Percentiles rank a stretch among this genome's conserved stretches.
Conservation (phyloP, 30 jellyfish, hydroid and myxozoan species). For the Hydractinia echinata region DNA sequence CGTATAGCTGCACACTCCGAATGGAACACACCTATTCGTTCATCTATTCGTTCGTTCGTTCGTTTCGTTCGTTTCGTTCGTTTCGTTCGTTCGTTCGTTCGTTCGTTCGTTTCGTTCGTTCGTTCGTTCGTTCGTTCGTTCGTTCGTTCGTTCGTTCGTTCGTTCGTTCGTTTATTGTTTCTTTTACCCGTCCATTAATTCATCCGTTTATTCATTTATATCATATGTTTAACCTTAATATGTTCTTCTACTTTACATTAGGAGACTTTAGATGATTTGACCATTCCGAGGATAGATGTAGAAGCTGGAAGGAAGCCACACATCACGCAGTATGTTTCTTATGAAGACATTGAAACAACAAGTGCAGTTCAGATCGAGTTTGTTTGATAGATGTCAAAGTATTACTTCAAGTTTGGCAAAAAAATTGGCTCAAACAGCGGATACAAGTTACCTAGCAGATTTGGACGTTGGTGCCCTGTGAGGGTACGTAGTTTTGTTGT, state of each 20-base stretch:
- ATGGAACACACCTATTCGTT: too few relatives aligned
- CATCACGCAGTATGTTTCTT: conserved; percentile 63
- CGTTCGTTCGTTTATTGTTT: too few relatives aligned
- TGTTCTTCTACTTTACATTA: conserved; percentile 4
- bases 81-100: too few relatives aligned
- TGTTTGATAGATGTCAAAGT: conserved; percentile 77
- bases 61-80: too few relatives aligned
- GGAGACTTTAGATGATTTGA: conserved; percentile 73
- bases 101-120: too few relatives aligned
- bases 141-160: too few relatives aligned
- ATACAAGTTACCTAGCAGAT: conserved; percentile 69
- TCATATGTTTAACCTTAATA: not conserved
- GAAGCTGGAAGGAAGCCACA: conserved; percentile 74
- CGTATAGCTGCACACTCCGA: too few relatives aligned
- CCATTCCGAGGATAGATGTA: conserved; percentile 68
- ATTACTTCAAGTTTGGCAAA: conserved; percentile 55
- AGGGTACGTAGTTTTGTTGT: conserved; percentile 50
- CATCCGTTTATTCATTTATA: too few relatives aligned
- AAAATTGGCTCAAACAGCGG: conserved; percentile 58
- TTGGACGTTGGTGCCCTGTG: conserved; percentile 97
- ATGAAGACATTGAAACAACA: conserved; percentile 55
- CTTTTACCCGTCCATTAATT: not conserved
- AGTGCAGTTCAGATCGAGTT: conserved; percentile 59
- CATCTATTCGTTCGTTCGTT: too few relatives aligned
- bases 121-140: too few relatives aligned